Evolutionary conservation across 1,140 invertebrate genomes (phyloP), one percentile per base, ranked within the genome.

Genomic region (Lepidostoma basale): DNA sequence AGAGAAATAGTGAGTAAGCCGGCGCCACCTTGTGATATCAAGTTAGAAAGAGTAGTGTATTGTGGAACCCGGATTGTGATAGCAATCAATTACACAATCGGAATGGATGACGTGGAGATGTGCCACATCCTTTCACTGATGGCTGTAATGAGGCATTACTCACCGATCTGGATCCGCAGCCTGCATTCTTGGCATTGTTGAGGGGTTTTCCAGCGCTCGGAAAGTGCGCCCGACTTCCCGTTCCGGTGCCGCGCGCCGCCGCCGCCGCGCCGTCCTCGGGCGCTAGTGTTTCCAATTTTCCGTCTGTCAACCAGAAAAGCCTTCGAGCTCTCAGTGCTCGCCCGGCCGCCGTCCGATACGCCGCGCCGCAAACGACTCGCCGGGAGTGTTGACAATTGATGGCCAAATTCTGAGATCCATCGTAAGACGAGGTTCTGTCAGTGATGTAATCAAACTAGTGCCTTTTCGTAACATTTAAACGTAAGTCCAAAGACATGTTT

Each of bases 361-460:
- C 49, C 23, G 25, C 49, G 6, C 25, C 28, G 12, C 26, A 28
- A 12, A 33, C 5, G 20, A 33, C 12, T 54, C 26, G 22, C 52
- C 30, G 30, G 14, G 16, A 30, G 52, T 33, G 52, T 33, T 18
- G 52, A 6, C 52, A 16, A 56, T 56, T 33, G 52, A 36, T 33
- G 52, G 30, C 30, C 28, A 20, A 16, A 36, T 33, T 56, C 52
- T 56, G 52, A 20, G 30, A 56, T 56, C 30, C 30, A 33, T 22
- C 26, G 26, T 33, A 56, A 56, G 52, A 56, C 52, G 39, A 59
- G 33, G 33, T 59, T 59, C 56, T 42, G 22, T 59, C 56, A 59
- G 56, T 59, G 56, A 59, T 59, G 56, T 59, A 59, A 59, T 59
- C 56, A 59, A 59, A 59, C 56, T 1, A 59, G 56, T 59, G 56